These are phyloP conservation scores for Lycopodina hypogea DNA, from an alignment of 37 sponge, comb jelly and placozoan species.

Conservation along the genomic window DNA sequence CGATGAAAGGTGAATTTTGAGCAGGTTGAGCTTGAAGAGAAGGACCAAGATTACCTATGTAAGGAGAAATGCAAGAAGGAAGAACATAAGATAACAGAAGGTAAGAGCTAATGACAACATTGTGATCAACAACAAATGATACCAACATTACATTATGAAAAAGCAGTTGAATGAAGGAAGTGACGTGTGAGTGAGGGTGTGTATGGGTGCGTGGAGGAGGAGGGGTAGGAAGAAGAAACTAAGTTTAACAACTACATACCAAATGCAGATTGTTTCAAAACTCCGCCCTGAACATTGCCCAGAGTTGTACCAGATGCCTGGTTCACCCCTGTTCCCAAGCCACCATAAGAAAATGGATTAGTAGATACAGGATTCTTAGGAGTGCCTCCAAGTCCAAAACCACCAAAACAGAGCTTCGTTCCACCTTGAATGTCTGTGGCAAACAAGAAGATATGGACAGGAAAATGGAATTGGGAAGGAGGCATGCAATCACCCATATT, in stretches of 20 bases:
- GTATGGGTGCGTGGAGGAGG: not conserved
- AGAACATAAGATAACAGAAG: not conserved
- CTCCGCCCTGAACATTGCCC: not conserved
- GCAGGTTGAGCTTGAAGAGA: not conserved
- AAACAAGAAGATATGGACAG: not conserved
- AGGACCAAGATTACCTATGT: not conserved
- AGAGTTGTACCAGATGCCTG: too few relatives aligned
- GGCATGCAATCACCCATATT: not conserved
- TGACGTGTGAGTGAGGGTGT: not conserved
- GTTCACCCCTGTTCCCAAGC: too few relatives aligned
- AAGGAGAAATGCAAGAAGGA: not conserved
- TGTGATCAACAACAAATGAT: not conserved
- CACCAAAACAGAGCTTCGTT: not conserved
- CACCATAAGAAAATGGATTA: too few relatives aligned
- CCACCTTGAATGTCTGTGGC: not conserved
- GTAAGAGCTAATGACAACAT: not conserved
- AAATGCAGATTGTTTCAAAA: slow-evolving; percentile 6
- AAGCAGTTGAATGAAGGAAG: not conserved
- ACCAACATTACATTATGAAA: not conserved
- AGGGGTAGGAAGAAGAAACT: not conserved
- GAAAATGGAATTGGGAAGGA: not conserved
- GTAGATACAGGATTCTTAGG: too few relatives aligned
- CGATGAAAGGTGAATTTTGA: not conserved
- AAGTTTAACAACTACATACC: not conserved
- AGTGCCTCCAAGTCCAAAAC: not conserved